These are phyloP conservation scores for Esperia sulphurella DNA, from an alignment of 2,888 invertebrate genomes.

Conservation along the genomic window DNA sequence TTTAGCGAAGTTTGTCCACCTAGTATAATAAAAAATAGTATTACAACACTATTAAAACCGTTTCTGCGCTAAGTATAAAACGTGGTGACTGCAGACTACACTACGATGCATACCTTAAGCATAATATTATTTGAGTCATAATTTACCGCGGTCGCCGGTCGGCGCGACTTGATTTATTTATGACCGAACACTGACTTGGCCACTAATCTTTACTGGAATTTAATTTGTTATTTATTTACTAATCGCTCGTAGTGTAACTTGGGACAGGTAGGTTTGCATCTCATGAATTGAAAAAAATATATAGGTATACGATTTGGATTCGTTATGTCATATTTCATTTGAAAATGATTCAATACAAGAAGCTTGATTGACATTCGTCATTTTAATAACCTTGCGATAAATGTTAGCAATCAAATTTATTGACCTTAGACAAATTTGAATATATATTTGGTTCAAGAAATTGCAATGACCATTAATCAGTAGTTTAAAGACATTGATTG, in stretches of 20 bases:
- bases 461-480: too few species aligned
- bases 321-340: background rate
- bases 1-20: too few species aligned
- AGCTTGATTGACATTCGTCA: background rate
- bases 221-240: slow-evolving; percentile 74
- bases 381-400: too few species aligned
- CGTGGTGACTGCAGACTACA: slow-evolving; percentile 5
- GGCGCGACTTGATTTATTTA: slow-evolving; percentile 72
- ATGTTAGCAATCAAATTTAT: background rate
- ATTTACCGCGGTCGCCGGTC: slow-evolving; percentile 54
- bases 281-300: slow-evolving; percentile 2
- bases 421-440: background rate
- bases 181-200: slow-evolving; percentile 56
- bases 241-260: slow-evolving; percentile 37
- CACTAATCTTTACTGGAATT: slow-evolving; percentile 73
- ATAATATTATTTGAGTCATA: slow-evolving; percentile 74
- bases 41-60: too few species aligned
- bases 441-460: too few species aligned
- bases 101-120: slow-evolving; percentile 43
- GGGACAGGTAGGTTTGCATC: slow-evolving; percentile 19
- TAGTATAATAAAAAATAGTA: too few species aligned
- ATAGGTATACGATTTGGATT: background rate
- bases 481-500: too few species aligned
- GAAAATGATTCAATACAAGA: background rate
- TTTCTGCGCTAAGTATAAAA: background rate